phyloP scores from a whole-genome alignment of 2,797 vertebrate species.

The Phrynocephalus guinanensis region DNA sequence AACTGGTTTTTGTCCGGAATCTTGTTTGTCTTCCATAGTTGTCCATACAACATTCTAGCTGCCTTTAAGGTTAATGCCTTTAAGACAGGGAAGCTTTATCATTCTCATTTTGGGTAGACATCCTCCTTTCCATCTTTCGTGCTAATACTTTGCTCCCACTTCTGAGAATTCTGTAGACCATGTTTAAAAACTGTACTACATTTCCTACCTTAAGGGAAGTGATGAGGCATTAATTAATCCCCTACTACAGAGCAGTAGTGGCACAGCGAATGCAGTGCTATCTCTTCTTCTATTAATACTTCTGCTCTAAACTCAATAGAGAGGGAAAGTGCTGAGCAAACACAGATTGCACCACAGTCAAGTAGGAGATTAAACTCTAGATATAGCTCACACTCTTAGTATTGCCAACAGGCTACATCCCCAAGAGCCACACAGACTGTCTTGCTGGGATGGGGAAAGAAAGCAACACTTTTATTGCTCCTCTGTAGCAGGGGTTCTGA shows the following conservation, averaged over 20 bases:
- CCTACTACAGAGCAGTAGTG: background rate
- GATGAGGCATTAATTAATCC: slow-evolving; percentile 37
- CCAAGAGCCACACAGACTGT: background rate
- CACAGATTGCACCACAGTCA: background rate
- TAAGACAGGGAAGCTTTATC: background rate
- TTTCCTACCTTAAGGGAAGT: slow-evolving; percentile 14
- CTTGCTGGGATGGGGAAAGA: background rate
- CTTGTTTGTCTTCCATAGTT: too few relatives aligned
- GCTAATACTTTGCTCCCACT: background rate
- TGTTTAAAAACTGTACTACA: slow-evolving; percentile 13
- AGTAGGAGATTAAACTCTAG: background rate
- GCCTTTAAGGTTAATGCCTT: background rate
- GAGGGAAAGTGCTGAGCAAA: background rate
- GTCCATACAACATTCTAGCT: too few relatives aligned
- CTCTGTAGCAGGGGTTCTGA: too few relatives aligned
- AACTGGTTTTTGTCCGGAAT: too few relatives aligned
- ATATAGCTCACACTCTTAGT: too few relatives aligned
- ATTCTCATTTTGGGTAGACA: background rate
- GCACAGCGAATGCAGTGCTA: background rate
- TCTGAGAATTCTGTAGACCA: slow-evolving; percentile 4
- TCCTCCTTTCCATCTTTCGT: background rate
- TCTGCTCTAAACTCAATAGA: slow-evolving; percentile 10
- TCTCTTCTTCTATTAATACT: slow-evolving; percentile 4
- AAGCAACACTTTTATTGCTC: background rate
- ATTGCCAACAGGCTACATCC: background rate